Evolutionary conservation across 2,888 invertebrate genomes (phyloP).

Genomic region (Cosmia pyralina): DNA sequence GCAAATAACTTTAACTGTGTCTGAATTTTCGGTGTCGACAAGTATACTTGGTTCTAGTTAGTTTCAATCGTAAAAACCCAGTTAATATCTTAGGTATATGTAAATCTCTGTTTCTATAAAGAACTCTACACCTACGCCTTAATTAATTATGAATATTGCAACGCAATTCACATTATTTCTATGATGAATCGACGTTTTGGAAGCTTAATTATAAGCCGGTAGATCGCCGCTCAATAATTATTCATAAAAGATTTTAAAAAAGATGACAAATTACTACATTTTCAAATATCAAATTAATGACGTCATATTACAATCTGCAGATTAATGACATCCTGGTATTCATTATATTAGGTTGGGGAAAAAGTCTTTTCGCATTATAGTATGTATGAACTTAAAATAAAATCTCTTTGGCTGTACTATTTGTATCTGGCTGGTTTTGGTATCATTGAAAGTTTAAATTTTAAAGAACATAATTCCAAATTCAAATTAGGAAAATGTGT

Average conservation of each 20-base stretch:
- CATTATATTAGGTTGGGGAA: too few relatives aligned
- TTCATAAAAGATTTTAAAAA: not conserved
- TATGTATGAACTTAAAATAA: too few relatives aligned
- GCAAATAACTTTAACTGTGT: too few relatives aligned
- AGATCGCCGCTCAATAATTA: not conserved
- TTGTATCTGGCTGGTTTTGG: too few relatives aligned
- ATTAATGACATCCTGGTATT: slow-evolving; percentile 1
- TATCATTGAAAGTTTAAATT: too few relatives aligned
- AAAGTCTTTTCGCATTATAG: too few relatives aligned
- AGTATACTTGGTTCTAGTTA: not conserved
- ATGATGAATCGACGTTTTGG: slow-evolving; percentile 5
- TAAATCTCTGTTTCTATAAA: not conserved
- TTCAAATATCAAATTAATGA: slow-evolving; percentile 1
- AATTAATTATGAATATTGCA: slow-evolving; percentile 1
- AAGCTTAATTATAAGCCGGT: not conserved
- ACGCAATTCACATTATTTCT: not conserved
- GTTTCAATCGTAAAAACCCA: not conserved
- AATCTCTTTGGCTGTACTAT: too few relatives aligned
- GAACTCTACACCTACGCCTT: not conserved
- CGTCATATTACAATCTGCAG: not conserved
- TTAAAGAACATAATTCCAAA: too few relatives aligned
- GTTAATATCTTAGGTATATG: not conserved
- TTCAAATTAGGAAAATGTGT: too few relatives aligned
- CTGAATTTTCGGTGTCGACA: too few relatives aligned
- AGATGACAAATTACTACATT: slow-evolving; percentile 15